Evolutionary conservation across 1,140 invertebrate species (phyloP).

Genomic region (Batillaria attramentaria): DNA sequence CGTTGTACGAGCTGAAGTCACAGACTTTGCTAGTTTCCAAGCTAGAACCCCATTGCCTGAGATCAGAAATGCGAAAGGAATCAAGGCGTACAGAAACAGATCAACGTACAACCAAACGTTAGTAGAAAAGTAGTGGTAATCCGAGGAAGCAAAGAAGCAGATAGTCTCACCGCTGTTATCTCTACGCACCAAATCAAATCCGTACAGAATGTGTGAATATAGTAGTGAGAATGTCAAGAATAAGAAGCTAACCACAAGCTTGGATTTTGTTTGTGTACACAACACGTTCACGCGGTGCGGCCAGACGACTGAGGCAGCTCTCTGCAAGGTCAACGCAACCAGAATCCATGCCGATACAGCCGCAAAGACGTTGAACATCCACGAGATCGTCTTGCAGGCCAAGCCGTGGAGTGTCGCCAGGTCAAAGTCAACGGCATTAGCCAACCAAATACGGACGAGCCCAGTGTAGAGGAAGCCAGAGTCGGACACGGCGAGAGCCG

Average conservation of each 20-base stretch:
- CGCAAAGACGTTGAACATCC: constrained; percentile 30
- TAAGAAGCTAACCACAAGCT: constrained; percentile 15
- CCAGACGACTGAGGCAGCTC: constrained; percentile 35
- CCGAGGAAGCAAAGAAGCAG: not conserved
- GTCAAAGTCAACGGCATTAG: constrained; percentile 35
- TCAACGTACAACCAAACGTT: constrained; percentile 50
- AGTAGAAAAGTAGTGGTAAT: constrained; percentile 31
- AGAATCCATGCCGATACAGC: constrained; percentile 44
- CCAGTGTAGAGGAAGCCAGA: constrained; percentile 46
- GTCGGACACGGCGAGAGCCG: constrained; percentile 50
- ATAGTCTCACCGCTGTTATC: not conserved
- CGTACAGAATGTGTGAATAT: constrained; percentile 39
- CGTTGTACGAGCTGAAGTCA: not conserved
- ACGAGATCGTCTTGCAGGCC: constrained; percentile 40
- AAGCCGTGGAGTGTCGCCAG: constrained; percentile 18
- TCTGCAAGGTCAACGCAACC: constrained; percentile 41
- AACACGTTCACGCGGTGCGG: constrained; percentile 30
- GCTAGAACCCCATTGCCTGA: not conserved
- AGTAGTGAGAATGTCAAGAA: constrained; percentile 22
- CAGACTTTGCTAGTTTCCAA: not conserved
- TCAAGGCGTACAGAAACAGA: constrained; percentile 18
- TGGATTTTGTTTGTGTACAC: constrained; percentile 19
- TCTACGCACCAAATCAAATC: constrained; percentile 30
- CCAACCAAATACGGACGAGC: constrained; percentile 38
- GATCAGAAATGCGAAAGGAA: constrained; percentile 18